Base-by-base conservation (phyloP, 2,797 vertebrate genomes). In the Bryconaethiops microstoma region DNA sequence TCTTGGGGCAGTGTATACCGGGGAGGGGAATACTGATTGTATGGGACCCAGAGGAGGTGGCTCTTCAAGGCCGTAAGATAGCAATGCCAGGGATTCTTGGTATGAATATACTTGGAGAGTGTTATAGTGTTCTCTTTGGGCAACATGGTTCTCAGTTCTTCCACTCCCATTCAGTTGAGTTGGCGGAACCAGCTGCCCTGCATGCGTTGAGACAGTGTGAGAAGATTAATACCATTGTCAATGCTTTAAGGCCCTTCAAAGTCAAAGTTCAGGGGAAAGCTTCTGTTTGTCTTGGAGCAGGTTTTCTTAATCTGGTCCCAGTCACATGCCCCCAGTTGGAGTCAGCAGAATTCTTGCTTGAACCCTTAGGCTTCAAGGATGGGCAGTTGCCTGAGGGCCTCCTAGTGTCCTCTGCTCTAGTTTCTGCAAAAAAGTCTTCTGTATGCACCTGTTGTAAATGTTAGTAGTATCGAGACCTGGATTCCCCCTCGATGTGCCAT, bases 271-370 rank as follows among this genome's bases (percentile, higher is more conserved):
- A 69, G 0, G 39, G 40, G 9, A 45, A 8, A n/a, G 21, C 42
- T 5, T 8, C 67, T 0, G n/a, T 69, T 21, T 14, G 9, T 23
- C 48, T 69, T 48, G 17, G 1, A 12, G 40, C 39, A 48, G 67
- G 42, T 6, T 48, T 42, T 16, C 42, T 52, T 4, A 5, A 45
- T 0, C 23, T 71, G 68, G 68, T 71, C 10, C 55, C 68, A 19
- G 76, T 71, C 2, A 78, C 77, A 21, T 78, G 76, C 21, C 77
- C 68, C 9, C 42, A 78, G 77, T 12, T 57, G 8, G 50, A 67
- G 7, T 19, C 65, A 12, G 45, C 19, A 1, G 60, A 74, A n/a
- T 80, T 80, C 29, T 68, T 80, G 19, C n/a, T 80, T 50, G 78
- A 74, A 14, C 79, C 73, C 6, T 50, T 75, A 23, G 54, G 39